These are phyloP conservation scores for Sus cebifrons DNA, from an alignment of 2,797 vertebrate genomes.

Conservation along the genomic window DNA sequence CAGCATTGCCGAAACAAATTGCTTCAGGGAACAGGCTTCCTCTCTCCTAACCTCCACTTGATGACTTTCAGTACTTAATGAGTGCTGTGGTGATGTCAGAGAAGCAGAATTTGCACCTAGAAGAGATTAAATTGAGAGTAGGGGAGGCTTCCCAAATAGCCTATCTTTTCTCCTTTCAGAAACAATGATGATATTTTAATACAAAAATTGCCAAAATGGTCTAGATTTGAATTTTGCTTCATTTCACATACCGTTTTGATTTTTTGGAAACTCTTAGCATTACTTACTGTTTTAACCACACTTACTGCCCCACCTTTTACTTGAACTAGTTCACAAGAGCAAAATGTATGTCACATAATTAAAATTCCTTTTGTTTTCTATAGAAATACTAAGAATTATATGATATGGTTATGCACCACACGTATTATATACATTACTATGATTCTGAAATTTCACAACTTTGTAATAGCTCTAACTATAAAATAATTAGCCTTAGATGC, in stretches of 20 bases:
- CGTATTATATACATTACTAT: background rate
- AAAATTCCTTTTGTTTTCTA: constrained; percentile 7
- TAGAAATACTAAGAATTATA: background rate
- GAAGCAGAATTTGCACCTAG: constrained; percentile 23
- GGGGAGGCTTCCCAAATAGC: background rate
- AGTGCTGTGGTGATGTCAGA: constrained; percentile 13
- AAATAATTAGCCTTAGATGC: constrained; percentile 3
- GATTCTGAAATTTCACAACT: background rate
- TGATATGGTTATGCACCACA: background rate
- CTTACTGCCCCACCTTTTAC: background rate
- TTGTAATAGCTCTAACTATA: background rate
- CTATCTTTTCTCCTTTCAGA: background rate
- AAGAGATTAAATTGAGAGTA: constrained; percentile 43
- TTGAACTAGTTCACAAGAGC: background rate
- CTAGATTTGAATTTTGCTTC: background rate
- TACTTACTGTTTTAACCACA: background rate
- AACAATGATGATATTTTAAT: constrained; percentile 47
- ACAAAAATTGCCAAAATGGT: constrained; percentile 34
- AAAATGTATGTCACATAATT: background rate
- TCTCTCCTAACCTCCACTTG: constrained; percentile 65
- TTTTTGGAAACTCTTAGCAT: background rate
- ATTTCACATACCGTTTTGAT: constrained; percentile 8
- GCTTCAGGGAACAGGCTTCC: constrained; percentile 77
- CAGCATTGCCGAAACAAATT: constrained; percentile 83
- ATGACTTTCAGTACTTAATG: constrained; percentile 69